Conservation (phyloP, 1,140 invertebrate genomes). For the Drosophila eugracilis region DNA sequence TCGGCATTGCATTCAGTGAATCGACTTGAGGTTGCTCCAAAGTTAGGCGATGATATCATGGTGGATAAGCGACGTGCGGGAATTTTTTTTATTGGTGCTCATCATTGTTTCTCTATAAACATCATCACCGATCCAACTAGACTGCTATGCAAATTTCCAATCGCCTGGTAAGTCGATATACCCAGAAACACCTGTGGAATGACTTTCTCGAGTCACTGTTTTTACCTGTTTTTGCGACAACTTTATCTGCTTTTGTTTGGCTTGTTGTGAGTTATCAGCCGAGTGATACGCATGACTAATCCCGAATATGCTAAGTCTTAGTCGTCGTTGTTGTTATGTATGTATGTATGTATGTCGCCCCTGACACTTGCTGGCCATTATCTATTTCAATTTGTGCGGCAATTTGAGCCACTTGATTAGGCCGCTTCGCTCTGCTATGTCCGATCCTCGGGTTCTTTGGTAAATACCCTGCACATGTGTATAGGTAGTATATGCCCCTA, state of each 20-base stretch:
- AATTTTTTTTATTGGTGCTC: constrained; percentile 78
- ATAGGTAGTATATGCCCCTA: constrained; percentile 1
- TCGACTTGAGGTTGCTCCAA: constrained; percentile 36
- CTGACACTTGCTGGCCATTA: constrained; percentile 46
- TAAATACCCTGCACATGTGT: neutral
- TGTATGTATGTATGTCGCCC: constrained; percentile 29
- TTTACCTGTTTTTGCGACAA: constrained; percentile 21
- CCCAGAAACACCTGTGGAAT: constrained; percentile 34
- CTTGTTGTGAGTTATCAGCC: constrained; percentile 43
- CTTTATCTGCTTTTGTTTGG: constrained; percentile 2
- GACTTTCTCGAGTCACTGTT: constrained; percentile 40
- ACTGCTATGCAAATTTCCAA: constrained; percentile 44
- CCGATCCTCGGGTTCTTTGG: constrained; percentile 15
- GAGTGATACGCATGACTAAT: constrained; percentile 58
- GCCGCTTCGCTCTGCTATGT: constrained; percentile 5
- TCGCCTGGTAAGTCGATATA: constrained; percentile 26
- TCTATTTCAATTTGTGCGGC: constrained; percentile 56
- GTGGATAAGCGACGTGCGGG: constrained; percentile 55
- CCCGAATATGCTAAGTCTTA: constrained; percentile 59
- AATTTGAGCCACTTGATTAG: constrained; percentile 60
- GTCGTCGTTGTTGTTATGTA: neutral
- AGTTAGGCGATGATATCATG: constrained; percentile 75
- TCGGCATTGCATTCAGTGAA: constrained; percentile 41
- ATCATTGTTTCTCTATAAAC: constrained; percentile 62
- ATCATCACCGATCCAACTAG: constrained; percentile 49